phyloP scores from a whole-genome alignment of 2,113 vertebrate genomes.

The Pipra filicauda region DNA sequence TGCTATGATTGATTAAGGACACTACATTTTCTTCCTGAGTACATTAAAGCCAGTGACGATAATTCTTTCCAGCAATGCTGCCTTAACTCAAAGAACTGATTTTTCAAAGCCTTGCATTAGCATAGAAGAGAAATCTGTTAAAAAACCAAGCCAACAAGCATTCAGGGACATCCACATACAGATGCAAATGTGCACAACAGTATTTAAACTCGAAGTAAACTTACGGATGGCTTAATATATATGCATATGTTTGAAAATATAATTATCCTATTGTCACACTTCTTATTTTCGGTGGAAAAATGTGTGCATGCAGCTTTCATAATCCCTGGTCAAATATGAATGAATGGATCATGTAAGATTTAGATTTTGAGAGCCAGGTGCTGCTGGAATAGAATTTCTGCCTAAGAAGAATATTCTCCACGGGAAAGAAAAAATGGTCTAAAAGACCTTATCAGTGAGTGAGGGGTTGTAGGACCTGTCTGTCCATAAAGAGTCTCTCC shows the following conservation, averaged over 20 bases:
- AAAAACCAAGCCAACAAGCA: background rate
- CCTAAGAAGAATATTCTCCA: background rate
- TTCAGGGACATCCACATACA: background rate
- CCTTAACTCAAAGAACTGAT: slow-evolving; percentile 1
- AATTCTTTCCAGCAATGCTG: background rate
- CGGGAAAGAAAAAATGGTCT: background rate
- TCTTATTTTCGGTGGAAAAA: background rate
- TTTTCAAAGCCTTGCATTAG: slow-evolving; percentile 27
- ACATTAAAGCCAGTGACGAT: slow-evolving; percentile 8
- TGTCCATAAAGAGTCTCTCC: background rate
- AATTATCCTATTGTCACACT: background rate
- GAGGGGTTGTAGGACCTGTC: background rate
- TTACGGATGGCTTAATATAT: background rate
- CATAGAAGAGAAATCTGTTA: background rate
- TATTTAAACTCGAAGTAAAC: background rate
- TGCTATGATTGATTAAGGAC: slow-evolving; percentile 1
- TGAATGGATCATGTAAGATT: background rate
- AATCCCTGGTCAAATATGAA: background rate
- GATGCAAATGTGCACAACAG: background rate
- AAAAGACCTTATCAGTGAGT: background rate
- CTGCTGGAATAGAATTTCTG: background rate
- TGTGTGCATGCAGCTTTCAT: background rate
- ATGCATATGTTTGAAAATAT: background rate
- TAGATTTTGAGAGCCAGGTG: background rate
- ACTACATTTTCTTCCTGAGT: background rate